Percentiles rank a stretch among this genome's conserved stretches.
These are phyloP conservation scores for Dasypogon diadema DNA, from an alignment of 2,888 invertebrate genomes.

Conservation along the genomic window DNA sequence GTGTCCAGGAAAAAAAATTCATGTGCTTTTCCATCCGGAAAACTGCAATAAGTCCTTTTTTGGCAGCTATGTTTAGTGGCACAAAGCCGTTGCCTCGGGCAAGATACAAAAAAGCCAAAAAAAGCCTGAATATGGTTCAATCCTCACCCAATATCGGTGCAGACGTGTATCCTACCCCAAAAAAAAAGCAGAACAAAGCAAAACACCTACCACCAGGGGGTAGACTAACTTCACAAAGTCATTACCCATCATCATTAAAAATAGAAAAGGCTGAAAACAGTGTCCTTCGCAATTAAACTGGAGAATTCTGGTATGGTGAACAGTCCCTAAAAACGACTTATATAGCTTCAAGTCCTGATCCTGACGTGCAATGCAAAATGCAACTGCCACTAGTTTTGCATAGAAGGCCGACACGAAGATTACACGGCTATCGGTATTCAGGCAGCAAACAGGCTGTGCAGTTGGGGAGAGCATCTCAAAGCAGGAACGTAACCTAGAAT, in stretches of 20 bases:
- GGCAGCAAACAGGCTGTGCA: conserved; percentile 10
- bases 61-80: background rate
- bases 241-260: conserved; percentile 37
- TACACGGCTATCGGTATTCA: background rate
- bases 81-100: background rate
- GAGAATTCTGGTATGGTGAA: background rate
- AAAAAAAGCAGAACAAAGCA: background rate
- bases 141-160: background rate
- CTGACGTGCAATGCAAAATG: background rate
- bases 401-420: conserved; percentile 7
- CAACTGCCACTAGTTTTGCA: background rate
- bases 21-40: conserved; percentile 17
- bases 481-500: background rate
- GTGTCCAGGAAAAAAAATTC: background rate
- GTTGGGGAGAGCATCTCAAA: background rate
- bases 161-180: background rate
- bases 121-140: background rate
- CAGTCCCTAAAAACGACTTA: background rate
- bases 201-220: background rate
- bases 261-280: conserved; percentile 13
- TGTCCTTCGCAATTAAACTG: conserved; percentile 25
- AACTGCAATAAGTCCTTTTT: conserved; percentile 22
- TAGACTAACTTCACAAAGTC: background rate
- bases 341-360: background rate
- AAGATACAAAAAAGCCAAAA: too few relatives aligned